phyloP scores from a whole-genome alignment of 1,140 invertebrate genomes.

The Hormaphis cornu region DNA sequence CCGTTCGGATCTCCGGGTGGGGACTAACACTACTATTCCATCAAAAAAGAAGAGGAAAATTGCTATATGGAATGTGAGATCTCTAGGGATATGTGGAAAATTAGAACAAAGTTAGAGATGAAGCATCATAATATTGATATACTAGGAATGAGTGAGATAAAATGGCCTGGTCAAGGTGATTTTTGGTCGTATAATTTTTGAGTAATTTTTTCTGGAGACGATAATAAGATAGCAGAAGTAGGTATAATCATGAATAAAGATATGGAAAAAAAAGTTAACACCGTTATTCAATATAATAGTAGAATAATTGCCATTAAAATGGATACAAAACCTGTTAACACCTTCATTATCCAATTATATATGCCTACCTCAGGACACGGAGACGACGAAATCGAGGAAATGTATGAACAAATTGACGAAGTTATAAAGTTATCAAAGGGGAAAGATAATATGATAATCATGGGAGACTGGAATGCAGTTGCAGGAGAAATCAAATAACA shows the following conservation, averaged over 20 bases:
- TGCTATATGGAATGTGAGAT: no score
- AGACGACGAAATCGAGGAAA: constrained; percentile 27
- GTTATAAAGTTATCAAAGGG: constrained; percentile 6
- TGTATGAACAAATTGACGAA: constrained; percentile 23
- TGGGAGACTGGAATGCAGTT: constrained; percentile 39
- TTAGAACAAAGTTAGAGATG: no score
- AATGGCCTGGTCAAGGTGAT: neutral
- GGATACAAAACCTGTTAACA: neutral
- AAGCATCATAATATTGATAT: no score
- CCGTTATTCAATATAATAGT: neutral
- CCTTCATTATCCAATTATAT: constrained; percentile 32
- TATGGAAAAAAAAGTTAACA: neutral
- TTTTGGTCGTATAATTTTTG: neutral
- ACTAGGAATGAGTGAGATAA: no score
- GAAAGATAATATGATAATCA: constrained; percentile 25
- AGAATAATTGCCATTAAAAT: constrained; percentile 6
- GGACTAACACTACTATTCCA: neutral
- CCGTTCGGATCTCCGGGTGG: no score
- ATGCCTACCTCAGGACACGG: constrained; percentile 9
- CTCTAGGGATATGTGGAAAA: no score
- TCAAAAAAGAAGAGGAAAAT: neutral
- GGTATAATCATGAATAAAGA: constrained; percentile 3
- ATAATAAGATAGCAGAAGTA: neutral
- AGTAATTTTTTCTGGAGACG: constrained; percentile 1
- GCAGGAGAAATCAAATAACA: constrained; percentile 33